Conservation (phyloP, 2,888 invertebrate species). For the Drosophila melanocephala region DNA sequence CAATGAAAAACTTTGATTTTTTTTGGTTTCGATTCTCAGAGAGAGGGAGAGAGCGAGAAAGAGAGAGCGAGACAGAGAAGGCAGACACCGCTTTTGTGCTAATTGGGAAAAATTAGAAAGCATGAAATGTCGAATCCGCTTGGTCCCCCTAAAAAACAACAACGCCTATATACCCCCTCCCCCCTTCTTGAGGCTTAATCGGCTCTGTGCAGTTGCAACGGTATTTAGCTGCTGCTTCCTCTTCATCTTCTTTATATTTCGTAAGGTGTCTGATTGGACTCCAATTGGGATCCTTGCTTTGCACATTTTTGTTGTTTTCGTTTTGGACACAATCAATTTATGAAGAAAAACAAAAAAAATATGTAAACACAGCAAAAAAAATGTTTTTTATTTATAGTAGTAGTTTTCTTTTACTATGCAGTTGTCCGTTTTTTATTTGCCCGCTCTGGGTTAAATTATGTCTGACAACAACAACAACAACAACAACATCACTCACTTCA, state of each 20-base stretch:
- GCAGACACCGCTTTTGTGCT: conserved; percentile 68
- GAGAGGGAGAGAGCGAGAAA: conserved; percentile 18
- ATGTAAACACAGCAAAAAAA: conserved; percentile 25
- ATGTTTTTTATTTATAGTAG: conserved; percentile 7
- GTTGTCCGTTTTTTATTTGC: conserved; percentile 27
- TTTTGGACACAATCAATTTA: conserved; percentile 40
- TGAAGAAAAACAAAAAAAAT: conserved; percentile 33
- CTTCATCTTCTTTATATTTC: conserved; percentile 6
- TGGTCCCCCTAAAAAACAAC: conserved; percentile 26
- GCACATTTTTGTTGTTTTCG: conserved; percentile 28
- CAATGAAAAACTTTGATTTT: conserved; percentile 42
- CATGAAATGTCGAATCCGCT: conserved; percentile 74
- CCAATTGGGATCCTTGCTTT: conserved; percentile 44
- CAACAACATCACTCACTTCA: conserved; percentile 73
- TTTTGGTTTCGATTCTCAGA: conserved; percentile 67
- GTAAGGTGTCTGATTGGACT: conserved; percentile 25
- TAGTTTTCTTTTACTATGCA: conserved; percentile 25
- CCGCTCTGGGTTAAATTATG: conserved; percentile 36
- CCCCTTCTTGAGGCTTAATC: conserved; percentile 60
- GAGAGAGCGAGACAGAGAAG: conserved; percentile 21
- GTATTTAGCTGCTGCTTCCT: conserved; percentile 19
- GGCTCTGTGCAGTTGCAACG: conserved; percentile 52
- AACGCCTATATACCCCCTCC: not conserved
- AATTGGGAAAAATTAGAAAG: conserved; percentile 80
- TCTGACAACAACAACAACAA: conserved; percentile 28